Percentiles rank a stretch among this genome's conserved stretches.
These are phyloP conservation scores for Ceratothoa steindachneri DNA, from an alignment of 2,888 invertebrate species.

Conservation along the genomic window DNA sequence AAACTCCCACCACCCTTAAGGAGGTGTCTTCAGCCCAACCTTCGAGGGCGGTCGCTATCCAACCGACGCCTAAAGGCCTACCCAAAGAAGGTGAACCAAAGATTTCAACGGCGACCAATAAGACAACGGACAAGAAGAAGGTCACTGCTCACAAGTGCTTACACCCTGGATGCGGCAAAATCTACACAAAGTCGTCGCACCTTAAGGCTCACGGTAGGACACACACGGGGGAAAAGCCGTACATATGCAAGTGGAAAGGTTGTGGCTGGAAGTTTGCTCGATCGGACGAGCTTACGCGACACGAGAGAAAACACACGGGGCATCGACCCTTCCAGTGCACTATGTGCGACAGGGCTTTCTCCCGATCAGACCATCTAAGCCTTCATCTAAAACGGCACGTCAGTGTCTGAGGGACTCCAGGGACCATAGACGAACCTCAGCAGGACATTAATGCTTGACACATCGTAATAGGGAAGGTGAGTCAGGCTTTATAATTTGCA, in stretches of 20 bases:
- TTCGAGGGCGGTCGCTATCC: too few species aligned
- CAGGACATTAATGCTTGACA: too few species aligned
- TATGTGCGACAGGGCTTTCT: conserved; percentile 61
- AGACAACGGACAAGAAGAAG: conserved; percentile 48
- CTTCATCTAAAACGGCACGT: conserved; percentile 62
- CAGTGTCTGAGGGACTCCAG: conserved; percentile 8
- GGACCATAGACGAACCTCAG: too few species aligned
- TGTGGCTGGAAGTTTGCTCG: conserved; percentile 62
- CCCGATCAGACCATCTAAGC: conserved; percentile 61
- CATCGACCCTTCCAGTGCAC: conserved; percentile 63
- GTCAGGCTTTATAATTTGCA: too few species aligned
- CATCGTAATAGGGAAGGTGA: too few species aligned
- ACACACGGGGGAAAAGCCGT: conserved; percentile 63
- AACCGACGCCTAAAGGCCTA: too few species aligned
- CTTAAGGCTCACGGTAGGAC: conserved; percentile 64
- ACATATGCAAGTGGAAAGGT: conserved; percentile 61
- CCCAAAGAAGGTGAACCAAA: not conserved
- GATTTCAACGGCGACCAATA: not conserved
- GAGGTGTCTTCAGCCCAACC: not conserved
- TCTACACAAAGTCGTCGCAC: conserved; percentile 63
- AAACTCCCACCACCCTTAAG: not conserved
- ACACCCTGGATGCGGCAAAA: conserved; percentile 59
- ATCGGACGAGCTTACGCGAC: conserved; percentile 61
- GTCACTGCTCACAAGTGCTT: conserved; percentile 56
- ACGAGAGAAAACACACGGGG: conserved; percentile 58